Evolutionary conservation across 2,888 invertebrate genomes (phyloP).

Genomic region (Rotaria macrura): DNA sequence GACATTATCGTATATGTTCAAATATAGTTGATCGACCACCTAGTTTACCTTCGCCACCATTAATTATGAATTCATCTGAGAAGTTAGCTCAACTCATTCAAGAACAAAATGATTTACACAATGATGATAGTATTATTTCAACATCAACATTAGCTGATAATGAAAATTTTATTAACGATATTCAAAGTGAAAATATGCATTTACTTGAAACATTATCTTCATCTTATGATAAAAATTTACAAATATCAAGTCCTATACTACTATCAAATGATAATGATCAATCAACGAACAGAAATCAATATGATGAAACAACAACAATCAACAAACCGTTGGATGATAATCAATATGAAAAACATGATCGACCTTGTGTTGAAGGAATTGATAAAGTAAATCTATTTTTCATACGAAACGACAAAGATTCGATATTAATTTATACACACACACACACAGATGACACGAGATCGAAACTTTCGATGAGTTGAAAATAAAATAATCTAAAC

Average conservation of each 20-base stretch:
- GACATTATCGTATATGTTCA: neutral
- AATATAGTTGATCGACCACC: neutral
- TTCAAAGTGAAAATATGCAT: slow-evolving; percentile 27
- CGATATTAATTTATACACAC: no score
- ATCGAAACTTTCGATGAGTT: no score
- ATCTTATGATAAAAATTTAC: slow-evolving; percentile 39
- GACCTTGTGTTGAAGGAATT: slow-evolving; percentile 41
- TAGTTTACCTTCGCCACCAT: neutral
- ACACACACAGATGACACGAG: no score
- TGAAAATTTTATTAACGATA: neutral
- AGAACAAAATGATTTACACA: neutral
- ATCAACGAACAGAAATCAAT: slow-evolving; percentile 39
- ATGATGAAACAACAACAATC: slow-evolving; percentile 35
- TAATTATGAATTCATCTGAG: neutral
- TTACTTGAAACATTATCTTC: slow-evolving; percentile 20
- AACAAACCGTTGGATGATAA: slow-evolving; percentile 35
- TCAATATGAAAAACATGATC: slow-evolving; percentile 38
- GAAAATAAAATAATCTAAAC: no score
- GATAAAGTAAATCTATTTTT: neutral
- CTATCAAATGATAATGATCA: slow-evolving; percentile 43
- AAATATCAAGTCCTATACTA: slow-evolving; percentile 50
- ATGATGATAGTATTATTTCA: neutral
- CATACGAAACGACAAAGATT: no score
- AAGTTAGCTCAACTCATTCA: neutral
- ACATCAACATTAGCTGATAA: neutral